These are phyloP conservation scores for Tenualosa ilisha DNA, from an alignment of 2,797 vertebrate genomes.

Conservation along the genomic window DNA sequence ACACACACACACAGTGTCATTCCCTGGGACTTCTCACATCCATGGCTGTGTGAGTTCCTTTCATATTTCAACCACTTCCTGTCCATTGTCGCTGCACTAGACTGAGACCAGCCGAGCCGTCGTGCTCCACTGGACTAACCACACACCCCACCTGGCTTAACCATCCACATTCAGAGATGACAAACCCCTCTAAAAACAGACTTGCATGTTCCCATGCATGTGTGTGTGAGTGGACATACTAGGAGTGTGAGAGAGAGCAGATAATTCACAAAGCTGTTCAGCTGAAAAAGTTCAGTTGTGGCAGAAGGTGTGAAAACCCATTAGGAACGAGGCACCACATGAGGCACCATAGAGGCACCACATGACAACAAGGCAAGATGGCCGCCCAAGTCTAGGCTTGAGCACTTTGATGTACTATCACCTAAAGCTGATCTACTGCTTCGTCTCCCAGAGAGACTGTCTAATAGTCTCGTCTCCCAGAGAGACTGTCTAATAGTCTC, in stretches of 20 bases:
- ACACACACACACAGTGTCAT: too few species aligned
- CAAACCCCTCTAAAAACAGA: background rate
- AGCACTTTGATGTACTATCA: background rate
- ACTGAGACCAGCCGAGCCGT: background rate
- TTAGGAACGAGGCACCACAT: slow-evolving; percentile 51
- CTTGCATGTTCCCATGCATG: background rate
- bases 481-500: too few species aligned
- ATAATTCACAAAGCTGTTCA: background rate
- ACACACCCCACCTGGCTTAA: too few species aligned
- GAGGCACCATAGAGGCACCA: slow-evolving; percentile 13
- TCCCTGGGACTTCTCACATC: too few species aligned
- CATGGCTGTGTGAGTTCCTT: too few species aligned
- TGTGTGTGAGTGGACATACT: background rate
- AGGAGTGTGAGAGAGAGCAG: background rate
- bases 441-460: too few species aligned
- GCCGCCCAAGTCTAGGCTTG: background rate
- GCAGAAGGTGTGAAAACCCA: slow-evolving; percentile 41
- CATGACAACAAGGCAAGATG: slow-evolving; percentile 45
- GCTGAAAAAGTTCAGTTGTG: background rate
- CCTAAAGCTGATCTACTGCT: too few species aligned
- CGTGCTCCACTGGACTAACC: too few species aligned
- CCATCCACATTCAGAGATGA: background rate
- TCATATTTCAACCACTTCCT: too few species aligned
- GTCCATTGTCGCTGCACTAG: too few species aligned
- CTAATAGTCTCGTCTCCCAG: too few species aligned